These are phyloP conservation scores for Spilarctia lutea DNA, from an alignment of 2,888 invertebrate genomes.

Conservation along the genomic window DNA sequence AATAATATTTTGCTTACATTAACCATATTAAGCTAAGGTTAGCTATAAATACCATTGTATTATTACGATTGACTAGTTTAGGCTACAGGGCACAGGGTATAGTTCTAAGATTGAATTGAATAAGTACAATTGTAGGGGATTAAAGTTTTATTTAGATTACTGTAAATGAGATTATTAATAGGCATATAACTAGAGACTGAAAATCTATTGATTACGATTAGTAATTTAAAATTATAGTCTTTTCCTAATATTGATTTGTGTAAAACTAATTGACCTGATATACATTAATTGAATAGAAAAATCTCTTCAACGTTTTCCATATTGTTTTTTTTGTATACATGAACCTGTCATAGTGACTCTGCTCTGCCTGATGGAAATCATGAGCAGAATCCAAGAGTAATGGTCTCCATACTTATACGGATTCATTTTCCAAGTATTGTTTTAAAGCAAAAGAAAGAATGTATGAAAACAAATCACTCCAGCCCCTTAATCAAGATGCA, in stretches of 20 bases:
- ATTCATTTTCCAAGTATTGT: too few relatives aligned
- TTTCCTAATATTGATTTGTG: neutral
- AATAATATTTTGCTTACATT: slow-evolving; percentile 49
- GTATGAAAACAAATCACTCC: too few relatives aligned
- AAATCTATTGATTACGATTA: neutral
- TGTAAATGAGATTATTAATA: neutral
- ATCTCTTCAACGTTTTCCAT: neutral
- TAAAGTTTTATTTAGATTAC: neutral
- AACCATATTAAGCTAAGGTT: slow-evolving; percentile 18
- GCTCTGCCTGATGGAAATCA: too few relatives aligned
- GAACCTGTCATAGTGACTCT: too few relatives aligned
- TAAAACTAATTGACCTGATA: neutral
- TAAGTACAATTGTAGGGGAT: neutral
- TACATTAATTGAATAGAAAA: neutral
- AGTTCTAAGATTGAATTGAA: neutral
- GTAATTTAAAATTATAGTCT: neutral
- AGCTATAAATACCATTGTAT: slow-evolving; percentile 7
- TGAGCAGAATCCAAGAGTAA: too few relatives aligned
- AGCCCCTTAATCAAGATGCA: too few relatives aligned
- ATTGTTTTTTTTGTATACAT: too few relatives aligned
- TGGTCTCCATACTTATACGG: neutral
- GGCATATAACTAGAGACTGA: neutral
- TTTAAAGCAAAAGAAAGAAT: neutral
- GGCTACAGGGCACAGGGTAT: slow-evolving; percentile 8
- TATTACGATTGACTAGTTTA: slow-evolving; percentile 17